Base-by-base conservation (phyloP, 2,888 invertebrate species). In the Apamea crenata region DNA sequence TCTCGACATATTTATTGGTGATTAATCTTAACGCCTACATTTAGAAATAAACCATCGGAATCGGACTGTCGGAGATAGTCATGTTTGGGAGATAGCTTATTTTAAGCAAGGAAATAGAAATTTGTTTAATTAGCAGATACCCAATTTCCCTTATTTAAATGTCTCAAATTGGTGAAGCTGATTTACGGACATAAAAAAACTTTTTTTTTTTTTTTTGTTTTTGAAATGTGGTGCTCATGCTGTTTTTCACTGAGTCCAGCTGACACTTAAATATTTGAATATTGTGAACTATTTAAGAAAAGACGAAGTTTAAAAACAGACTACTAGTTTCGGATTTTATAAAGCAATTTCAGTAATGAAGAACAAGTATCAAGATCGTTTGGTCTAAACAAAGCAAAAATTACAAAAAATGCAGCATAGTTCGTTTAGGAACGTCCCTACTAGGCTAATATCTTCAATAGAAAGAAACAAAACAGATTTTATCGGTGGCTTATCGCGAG, bases 1-100 rank as follows among this genome's bases (percentile, higher is more conserved):
- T 79, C 78, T 87, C 78, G 92, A 92, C 91, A 89, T 91, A 90
- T 94, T 94, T 94, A 94, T 94, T 90, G 87, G 78, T 89, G 85
- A 91, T 91, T 91, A 90, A 90, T 91, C 91, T 87, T 87, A 74
- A 81, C 88, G 86, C 89, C 90, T 86, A 90, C 87, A 77, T 82
- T 80, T 85, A 74, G 79, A 87, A 83, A 85, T 89, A 86, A 89
- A 89, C 81, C 77, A 87, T 84, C 69, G 36, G 74, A 81, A 80
- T 82, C 73, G 77, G 75, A 83, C 81, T 56, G 80, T 78, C 69
- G 29, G 56, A 75, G 67, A 83, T 80, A 86, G 80, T 83, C 75
- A 61, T 67, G 85, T 75, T 87, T 78, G 50, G 67, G 77, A 74
- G 74, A 81, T 82, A 76, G 66, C 76, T 87, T 87, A 84, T 80